These are phyloP conservation scores for Polia nebulosa DNA, from an alignment of 2,888 invertebrate species.

Conservation along the genomic window DNA sequence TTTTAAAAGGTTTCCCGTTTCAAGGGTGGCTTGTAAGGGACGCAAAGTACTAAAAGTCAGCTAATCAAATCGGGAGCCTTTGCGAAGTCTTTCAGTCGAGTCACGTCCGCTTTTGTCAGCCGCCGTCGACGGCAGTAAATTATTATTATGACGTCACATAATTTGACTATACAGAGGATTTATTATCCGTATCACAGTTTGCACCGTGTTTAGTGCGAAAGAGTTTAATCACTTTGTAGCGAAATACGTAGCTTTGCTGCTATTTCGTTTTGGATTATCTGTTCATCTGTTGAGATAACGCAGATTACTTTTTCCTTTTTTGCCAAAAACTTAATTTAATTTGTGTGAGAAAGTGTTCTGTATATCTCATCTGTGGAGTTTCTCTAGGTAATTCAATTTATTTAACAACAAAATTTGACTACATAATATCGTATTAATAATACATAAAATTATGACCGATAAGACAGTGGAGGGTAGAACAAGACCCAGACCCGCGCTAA, in stretches of 20 bases:
- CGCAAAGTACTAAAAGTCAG: conserved; percentile 50
- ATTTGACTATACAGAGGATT: conserved; percentile 63
- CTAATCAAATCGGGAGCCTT: conserved; percentile 66
- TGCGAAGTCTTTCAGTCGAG: conserved; percentile 59
- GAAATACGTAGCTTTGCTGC: not conserved
- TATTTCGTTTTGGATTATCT: conserved; percentile 25
- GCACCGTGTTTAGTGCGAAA: conserved; percentile 35
- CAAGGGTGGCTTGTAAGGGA: conserved; percentile 57
- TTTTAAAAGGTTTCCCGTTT: conserved; percentile 53
- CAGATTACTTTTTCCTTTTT: conserved; percentile 15
- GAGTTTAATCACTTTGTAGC: conserved; percentile 49
- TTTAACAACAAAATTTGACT: too few relatives aligned
- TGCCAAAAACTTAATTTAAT: conserved; percentile 5
- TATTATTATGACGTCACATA: conserved; percentile 66
- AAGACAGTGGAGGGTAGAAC: too few relatives aligned
- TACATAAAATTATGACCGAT: too few relatives aligned
- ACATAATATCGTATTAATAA: too few relatives aligned
- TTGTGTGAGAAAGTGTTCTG: not conserved
- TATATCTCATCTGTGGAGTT: not conserved
- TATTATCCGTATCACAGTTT: conserved; percentile 57
- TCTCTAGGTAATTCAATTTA: not conserved
- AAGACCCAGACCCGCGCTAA: too few relatives aligned
- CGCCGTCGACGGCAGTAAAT: conserved; percentile 57
- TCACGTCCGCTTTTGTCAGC: conserved; percentile 65
- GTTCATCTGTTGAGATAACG: conserved; percentile 26